Conservation (phyloP, 2,113 vertebrate genomes). For the Baryphthengus martii region DNA sequence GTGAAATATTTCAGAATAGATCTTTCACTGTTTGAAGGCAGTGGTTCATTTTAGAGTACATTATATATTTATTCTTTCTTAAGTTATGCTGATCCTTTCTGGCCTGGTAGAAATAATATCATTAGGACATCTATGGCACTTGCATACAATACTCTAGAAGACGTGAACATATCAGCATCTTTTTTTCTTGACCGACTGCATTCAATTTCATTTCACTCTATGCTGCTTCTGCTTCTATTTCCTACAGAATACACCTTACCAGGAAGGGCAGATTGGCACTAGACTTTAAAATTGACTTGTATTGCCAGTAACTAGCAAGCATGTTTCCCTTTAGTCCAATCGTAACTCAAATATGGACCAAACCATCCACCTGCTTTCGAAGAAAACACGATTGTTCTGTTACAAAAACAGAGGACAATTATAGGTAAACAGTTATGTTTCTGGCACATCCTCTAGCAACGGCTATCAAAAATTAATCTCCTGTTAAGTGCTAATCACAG, state of each 20-base stretch:
- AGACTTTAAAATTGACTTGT: not conserved
- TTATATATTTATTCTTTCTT: not conserved
- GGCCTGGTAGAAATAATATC: not conserved
- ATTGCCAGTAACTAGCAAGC: not conserved
- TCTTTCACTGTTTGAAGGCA: not conserved
- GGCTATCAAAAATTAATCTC: not conserved
- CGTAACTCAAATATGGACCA: not conserved
- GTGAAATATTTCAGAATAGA: not conserved
- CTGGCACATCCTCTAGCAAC: not conserved
- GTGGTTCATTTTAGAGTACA: not conserved
- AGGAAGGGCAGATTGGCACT: not conserved
- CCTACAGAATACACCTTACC: not conserved
- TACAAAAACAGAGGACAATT: not conserved
- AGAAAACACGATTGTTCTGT: not conserved
- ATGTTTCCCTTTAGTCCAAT: not conserved
- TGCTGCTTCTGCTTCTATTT: not conserved
- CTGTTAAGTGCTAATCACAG: not conserved
- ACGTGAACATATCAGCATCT: not conserved
- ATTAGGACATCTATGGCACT: not conserved
- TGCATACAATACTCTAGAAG: not conserved
- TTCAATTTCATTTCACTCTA: not conserved
- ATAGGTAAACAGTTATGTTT: not conserved
- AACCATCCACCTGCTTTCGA: not conserved
- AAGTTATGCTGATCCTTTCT: not conserved
- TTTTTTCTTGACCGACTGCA: not conserved